Conservation (phyloP, 2,113 vertebrate genomes). For the Ondatra zibethicus region DNA sequence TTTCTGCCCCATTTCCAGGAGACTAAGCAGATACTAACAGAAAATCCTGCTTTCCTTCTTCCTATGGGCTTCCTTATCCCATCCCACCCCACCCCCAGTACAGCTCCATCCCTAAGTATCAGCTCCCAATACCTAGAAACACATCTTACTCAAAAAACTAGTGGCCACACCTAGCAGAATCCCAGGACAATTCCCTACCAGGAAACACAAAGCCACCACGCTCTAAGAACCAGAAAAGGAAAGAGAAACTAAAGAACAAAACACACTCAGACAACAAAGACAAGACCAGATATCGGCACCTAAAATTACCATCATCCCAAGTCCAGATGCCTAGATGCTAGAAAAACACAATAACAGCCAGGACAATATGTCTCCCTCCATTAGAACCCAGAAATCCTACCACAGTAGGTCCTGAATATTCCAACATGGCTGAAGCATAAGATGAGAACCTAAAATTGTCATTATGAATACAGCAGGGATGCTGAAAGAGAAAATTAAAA, state of each 20-base stretch:
- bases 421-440: background rate
- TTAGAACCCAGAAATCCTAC: background rate
- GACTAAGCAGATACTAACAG: background rate
- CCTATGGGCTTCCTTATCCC: background rate
- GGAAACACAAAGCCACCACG: background rate
- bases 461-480: background rate
- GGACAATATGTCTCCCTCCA: background rate
- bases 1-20: background rate
- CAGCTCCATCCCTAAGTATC: background rate
- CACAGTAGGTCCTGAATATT: background rate
- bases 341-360: background rate
- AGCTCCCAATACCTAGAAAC: background rate
- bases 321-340: background rate
- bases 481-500: background rate
- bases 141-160: background rate
- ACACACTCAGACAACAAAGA: background rate
- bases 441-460: background rate
- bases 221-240: background rate
- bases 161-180: background rate
- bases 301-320: background rate
- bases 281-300: background rate
- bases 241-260: background rate
- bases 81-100: background rate
- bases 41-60: background rate
- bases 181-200: background rate